phyloP scores from a whole-genome alignment of 1,140 invertebrate species.

The Anoplophora glabripennis region DNA sequence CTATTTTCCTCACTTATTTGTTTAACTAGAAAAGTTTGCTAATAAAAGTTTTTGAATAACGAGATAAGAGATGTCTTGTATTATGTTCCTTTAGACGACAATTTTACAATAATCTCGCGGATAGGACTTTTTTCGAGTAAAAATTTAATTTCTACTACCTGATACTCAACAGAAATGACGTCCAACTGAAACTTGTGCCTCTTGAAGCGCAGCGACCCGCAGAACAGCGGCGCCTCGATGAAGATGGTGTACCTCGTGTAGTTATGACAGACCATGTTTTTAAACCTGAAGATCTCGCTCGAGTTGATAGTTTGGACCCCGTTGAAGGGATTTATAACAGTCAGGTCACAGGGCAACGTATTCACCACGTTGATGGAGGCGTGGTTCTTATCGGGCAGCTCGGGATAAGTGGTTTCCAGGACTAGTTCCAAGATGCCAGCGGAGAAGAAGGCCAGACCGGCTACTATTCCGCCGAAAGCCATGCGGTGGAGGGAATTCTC shows the following conservation, averaged over 20 bases:
- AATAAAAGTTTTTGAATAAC: too few species aligned
- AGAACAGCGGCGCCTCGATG: conserved; percentile 31
- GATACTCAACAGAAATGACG: conserved; percentile 35
- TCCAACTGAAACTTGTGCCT: conserved; percentile 31
- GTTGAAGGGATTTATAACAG: conserved; percentile 33
- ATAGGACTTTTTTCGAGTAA: too few species aligned
- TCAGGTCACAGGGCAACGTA: conserved; percentile 40
- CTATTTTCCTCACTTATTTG: too few species aligned
- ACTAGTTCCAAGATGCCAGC: conserved; percentile 42
- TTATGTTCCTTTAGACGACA: too few species aligned
- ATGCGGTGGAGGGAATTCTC: conserved; percentile 63
- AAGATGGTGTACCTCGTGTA: conserved; percentile 33
- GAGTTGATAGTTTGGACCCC: conserved; percentile 26
- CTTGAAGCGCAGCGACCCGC: conserved; percentile 29
- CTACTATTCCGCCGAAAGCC: conserved; percentile 62
- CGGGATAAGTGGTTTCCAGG: conserved; percentile 40
- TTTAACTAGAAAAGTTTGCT: too few species aligned
- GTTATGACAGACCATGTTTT: conserved; percentile 37
- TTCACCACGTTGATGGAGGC: conserved; percentile 44
- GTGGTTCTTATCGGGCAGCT: conserved; percentile 35
- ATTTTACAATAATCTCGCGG: too few species aligned
- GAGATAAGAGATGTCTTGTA: too few species aligned
- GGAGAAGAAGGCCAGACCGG: conserved; percentile 54
- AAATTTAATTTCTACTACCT: conserved; percentile 22
- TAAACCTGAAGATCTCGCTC: conserved; percentile 26